Base-by-base conservation (phyloP, 2,113 vertebrate species). In the Dipodomys spectabilis region DNA sequence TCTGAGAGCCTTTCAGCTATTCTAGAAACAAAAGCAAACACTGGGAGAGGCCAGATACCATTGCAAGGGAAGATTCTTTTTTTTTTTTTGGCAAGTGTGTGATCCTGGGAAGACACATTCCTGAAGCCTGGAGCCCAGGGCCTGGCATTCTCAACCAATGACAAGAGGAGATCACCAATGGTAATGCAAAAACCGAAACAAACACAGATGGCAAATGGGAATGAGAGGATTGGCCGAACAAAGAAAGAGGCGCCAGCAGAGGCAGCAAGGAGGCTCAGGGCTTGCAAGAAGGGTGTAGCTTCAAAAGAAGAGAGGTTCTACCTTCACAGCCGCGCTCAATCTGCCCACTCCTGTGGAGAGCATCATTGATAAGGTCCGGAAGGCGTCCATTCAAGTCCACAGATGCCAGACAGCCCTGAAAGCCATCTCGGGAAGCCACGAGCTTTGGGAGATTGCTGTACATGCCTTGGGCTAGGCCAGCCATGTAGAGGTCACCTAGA, bases 271-370 rank as follows among this genome's bases (percentile, higher is more conserved):
- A 97, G 97, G 62, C 77, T 97, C 97, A 94, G 97, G 94, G 97
- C 97, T 98, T 65, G 94, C 90, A 62, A 97, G 96, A 69, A 96
- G 20, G 95, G 86, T 95, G 78, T 88, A 98, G 97, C 95, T 97
- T 92, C 97, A 68, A 97, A 88, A 78, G 78, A 93, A 97, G 84
- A 98, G 88, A 88, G 68, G 92, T 84, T 88, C 96, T 99, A 99
- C 99, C 99, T 99, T 99, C 99, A 6, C 99, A 99, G 98, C 99
- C 99, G 25, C 99, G 99, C 90, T 99, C 99, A 3, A 99, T 99
- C 98, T 99, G 99, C 62, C 99, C 99, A 0, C 99, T 99, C 97
- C 99, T 99, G 91, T 99, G 99, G 94, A 99, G 97, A 32, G 99
- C 99, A 0, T 99, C 99, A 0, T 97, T 99, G 92, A 99, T 99